Conservation (phyloP, 1,140 invertebrate species). For the Bathynomus jamesi region DNA sequence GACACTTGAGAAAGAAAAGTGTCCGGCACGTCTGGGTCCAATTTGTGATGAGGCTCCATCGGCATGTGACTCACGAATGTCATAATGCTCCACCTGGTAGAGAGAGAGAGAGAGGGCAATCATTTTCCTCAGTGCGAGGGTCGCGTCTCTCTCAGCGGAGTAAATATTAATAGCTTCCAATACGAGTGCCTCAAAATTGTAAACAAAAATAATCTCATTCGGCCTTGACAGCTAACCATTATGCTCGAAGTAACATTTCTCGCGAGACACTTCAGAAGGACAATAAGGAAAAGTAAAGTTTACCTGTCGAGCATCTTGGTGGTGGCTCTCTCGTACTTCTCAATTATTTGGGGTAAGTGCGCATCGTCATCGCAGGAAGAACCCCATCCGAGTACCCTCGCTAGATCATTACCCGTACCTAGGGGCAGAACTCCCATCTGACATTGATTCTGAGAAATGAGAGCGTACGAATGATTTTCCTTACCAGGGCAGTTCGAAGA, state of each 20-base stretch:
- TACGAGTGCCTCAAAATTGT: too few species aligned
- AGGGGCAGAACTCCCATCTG: slow-evolving; percentile 86
- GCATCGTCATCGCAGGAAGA: slow-evolving; percentile 90
- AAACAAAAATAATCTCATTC: too few species aligned
- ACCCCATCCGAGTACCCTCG: slow-evolving; percentile 91
- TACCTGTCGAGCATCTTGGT: slow-evolving; percentile 91
- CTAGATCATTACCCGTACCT: slow-evolving; percentile 92
- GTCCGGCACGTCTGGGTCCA: slow-evolving; percentile 30
- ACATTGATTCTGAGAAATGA: slow-evolving; percentile 65
- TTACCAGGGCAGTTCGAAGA: too few species aligned
- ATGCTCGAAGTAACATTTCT: too few species aligned
- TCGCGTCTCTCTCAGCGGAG: too few species aligned
- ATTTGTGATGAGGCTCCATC: slow-evolving; percentile 55
- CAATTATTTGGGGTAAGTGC: slow-evolving; percentile 79
- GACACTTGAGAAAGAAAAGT: slow-evolving; percentile 44
- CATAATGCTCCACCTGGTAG: slow-evolving; percentile 78
- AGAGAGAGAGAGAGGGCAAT: too few species aligned
- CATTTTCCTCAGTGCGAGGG: too few species aligned
- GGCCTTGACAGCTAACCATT: too few species aligned
- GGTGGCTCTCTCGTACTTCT: slow-evolving; percentile 86
- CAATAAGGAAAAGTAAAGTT: too few species aligned
- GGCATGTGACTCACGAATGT: slow-evolving; percentile 53
- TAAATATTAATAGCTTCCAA: too few species aligned
- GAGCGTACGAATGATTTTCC: too few species aligned
- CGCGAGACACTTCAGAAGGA: too few species aligned